phyloP scores from a whole-genome alignment of 2,113 vertebrate genomes.

The Chinchilla lanigera region DNA sequence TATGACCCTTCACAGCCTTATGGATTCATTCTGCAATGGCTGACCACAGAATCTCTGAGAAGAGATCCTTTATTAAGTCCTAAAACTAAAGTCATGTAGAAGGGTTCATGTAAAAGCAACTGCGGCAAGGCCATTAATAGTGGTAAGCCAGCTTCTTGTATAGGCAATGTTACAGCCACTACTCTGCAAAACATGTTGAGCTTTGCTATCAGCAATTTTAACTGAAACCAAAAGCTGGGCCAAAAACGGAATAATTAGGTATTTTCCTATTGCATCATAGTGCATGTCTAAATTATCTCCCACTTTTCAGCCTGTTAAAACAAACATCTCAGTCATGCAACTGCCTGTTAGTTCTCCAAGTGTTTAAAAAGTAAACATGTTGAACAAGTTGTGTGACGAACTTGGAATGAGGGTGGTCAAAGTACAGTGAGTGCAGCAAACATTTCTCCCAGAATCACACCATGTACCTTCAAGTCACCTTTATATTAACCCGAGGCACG shows the following conservation, averaged over 20 bases:
- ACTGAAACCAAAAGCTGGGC: slow-evolving; percentile 70
- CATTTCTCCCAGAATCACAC: neutral
- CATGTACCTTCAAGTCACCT: neutral
- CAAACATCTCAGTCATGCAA: slow-evolving; percentile 71
- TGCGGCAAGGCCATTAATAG: neutral
- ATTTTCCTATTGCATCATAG: slow-evolving; percentile 76
- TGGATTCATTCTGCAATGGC: neutral
- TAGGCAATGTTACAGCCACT: neutral
- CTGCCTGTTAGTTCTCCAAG: slow-evolving; percentile 68
- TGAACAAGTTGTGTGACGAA: slow-evolving; percentile 68
- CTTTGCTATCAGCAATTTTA: slow-evolving; percentile 69
- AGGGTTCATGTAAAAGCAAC: neutral
- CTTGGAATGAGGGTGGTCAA: slow-evolving; percentile 31
- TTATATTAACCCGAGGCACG: neutral
- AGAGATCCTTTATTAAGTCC: neutral
- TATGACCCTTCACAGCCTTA: neutral
- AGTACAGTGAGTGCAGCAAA: neutral
- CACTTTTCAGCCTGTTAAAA: slow-evolving; percentile 73
- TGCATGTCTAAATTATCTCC: slow-evolving; percentile 65
- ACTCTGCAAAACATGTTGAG: slow-evolving; percentile 31
- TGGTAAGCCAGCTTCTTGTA: neutral
- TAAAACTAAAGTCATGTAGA: neutral
- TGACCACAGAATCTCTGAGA: neutral
- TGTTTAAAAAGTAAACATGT: slow-evolving; percentile 72
- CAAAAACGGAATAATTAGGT: slow-evolving; percentile 70